Evolutionary conservation across 2,113 vertebrate genomes (phyloP).

Genomic region (Ageneiosus marmoratus): DNA sequence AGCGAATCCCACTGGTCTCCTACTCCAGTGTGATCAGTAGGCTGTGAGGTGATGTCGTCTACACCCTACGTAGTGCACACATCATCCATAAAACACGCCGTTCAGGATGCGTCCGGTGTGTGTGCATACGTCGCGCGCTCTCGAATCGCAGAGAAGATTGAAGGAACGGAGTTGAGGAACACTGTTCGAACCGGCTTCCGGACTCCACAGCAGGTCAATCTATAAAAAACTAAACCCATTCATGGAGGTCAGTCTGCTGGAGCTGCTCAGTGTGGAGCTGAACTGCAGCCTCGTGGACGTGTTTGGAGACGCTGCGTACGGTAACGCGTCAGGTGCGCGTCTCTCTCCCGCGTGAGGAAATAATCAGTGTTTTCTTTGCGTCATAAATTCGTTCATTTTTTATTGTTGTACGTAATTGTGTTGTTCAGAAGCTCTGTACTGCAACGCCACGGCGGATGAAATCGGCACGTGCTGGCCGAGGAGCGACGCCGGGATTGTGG

Average conservation of each 20-base stretch:
- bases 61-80: background rate
- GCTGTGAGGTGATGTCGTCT: background rate
- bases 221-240: background rate
- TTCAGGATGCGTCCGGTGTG: background rate
- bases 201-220: no score
- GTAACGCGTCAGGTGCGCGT: slow-evolving; percentile 70
- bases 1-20: background rate
- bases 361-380: no score
- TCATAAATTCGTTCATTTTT: background rate
- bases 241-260: slow-evolving; percentile 82
- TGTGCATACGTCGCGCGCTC: background rate
- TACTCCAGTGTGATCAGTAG: no score
- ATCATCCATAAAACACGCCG: background rate
- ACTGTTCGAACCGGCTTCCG: no score
- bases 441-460: slow-evolving; percentile 92
- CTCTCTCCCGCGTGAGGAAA: background rate
- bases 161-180: background rate
- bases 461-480: slow-evolving; percentile 98
- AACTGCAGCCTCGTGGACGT: slow-evolving; percentile 88
- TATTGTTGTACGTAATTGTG: background rate
- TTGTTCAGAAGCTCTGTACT: slow-evolving; percentile 78
- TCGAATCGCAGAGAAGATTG: background rate
- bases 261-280: slow-evolving; percentile 82
- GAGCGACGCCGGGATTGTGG: slow-evolving; percentile 81
- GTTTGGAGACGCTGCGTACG: slow-evolving; percentile 79